Base-by-base conservation (phyloP, 2,113 vertebrate species). In the Apus apus region DNA sequence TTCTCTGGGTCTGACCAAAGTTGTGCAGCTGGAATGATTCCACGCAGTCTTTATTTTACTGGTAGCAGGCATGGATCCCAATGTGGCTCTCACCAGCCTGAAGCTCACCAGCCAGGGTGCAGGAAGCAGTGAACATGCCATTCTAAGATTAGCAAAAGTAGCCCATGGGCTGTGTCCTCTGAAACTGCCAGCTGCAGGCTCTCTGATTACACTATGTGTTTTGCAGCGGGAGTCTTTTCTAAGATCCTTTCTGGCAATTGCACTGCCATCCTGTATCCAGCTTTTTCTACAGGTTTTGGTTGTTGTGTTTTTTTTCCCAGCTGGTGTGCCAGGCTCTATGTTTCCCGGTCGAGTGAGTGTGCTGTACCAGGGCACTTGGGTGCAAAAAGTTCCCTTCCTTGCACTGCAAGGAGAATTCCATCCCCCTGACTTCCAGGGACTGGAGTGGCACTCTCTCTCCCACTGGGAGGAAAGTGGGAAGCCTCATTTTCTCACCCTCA, bases 71-170 rank as follows among this genome's bases (percentile, higher is more conserved):
- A 68, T 3, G 36, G 81, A 79, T 17, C 40, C 91, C 54, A 30
- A 21, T 1, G 6, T 0, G 7, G 50, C 89, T 73, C 84, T 77
- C 3, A 29, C n/a, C 26, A 3, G 51, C 5, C 2, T 8, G 46
- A 57, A 81, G 85, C 56, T 88, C 7, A 29, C 93, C 45, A 81
- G 93, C 87, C 25, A 5, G 66, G 83, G 27, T 0, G 6, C 87
- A 94, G 96, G 95, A 96, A 94, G 91, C 93, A 22, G 20, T 29
- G 76, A 61, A 66, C 96, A 90, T 91, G 83, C 95, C 95, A 75
- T 97, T 97, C 97, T 98, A 97, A 98, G 97, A 97, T 98, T 97
- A 98, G 98, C 95, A 95, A 82, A 85, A 91, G 89, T 67, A 70
- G 89, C 82, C 96, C 90, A 95, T 5, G 50, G 96, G 74, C 92